phyloP scores from a whole-genome alignment of 2,797 vertebrate genomes.

The Sebastolobus altivelis region DNA sequence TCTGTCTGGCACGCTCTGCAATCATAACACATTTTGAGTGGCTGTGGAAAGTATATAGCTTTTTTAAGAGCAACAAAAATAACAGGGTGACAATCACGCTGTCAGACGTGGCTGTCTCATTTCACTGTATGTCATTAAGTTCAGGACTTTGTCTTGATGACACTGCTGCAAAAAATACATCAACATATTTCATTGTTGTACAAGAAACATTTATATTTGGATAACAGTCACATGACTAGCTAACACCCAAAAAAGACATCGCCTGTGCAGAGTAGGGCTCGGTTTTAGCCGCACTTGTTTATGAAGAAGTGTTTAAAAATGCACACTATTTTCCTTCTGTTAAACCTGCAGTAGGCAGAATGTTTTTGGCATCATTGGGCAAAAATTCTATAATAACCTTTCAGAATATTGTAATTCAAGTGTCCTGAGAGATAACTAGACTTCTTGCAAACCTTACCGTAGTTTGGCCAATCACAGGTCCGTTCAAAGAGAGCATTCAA shows the following conservation, averaged over 20 bases:
- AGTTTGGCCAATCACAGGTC: too few species aligned
- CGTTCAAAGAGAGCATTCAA: too few species aligned
- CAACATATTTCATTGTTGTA: conserved; percentile 14
- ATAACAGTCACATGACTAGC: background rate
- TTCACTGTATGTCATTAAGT: conserved; percentile 73
- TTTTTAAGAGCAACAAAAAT: conserved; percentile 78
- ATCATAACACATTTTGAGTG: conserved; percentile 82
- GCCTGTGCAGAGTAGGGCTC: background rate
- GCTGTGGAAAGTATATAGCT: conserved; percentile 74
- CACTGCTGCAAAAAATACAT: conserved; percentile 42
- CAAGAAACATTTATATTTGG: conserved; percentile 24
- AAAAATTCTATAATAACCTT: background rate
- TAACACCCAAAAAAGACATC: conserved; percentile 21
- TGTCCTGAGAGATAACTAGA: background rate
- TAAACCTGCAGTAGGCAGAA: background rate
- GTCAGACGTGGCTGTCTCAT: conserved; percentile 72
- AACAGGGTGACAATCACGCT: conserved; percentile 70
- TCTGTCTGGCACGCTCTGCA: conserved; percentile 67
- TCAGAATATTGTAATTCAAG: background rate
- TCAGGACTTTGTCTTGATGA: conserved; percentile 64
- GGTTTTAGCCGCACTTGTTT: background rate
- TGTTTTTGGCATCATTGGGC: background rate
- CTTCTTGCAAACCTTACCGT: background rate
- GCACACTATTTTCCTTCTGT: background rate
- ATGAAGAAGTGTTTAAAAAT: background rate